Percentiles rank a stretch among this genome's conserved stretches.
These are phyloP conservation scores for Phania funesta DNA, from an alignment of 2,888 invertebrate genomes.

Conservation along the genomic window DNA sequence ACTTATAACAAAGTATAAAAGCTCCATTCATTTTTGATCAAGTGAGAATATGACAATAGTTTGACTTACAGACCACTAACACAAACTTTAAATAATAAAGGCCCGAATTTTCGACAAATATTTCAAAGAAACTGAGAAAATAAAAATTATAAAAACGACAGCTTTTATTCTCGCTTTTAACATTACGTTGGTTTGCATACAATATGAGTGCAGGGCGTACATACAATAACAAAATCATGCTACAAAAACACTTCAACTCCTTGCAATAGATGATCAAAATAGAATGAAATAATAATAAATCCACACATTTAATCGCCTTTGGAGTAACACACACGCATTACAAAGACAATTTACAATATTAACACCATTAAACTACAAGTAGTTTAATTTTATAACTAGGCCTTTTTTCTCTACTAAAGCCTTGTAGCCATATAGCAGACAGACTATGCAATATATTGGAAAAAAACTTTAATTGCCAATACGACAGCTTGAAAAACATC, in stretches of 20 bases:
- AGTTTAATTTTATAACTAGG: conserved; percentile 22
- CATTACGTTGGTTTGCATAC: not conserved
- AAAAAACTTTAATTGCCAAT: conserved; percentile 59
- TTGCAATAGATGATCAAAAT: conserved; percentile 31
- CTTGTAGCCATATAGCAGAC: conserved; percentile 35
- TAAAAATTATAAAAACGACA: too few species aligned
- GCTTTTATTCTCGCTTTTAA: too few species aligned
- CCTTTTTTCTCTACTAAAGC: not conserved
- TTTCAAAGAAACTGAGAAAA: too few species aligned
- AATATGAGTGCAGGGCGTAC: not conserved
- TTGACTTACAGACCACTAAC: too few species aligned
- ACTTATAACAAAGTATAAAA: too few species aligned
- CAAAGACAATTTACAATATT: conserved; percentile 42
- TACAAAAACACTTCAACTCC: not conserved
- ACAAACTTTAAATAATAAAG: too few species aligned
- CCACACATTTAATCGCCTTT: conserved; percentile 42
- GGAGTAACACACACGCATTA: conserved; percentile 60
- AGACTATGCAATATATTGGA: conserved; percentile 12
- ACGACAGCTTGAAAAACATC: conserved; percentile 44
- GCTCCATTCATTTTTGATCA: too few species aligned
- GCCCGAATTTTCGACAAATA: too few species aligned
- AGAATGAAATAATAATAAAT: conserved; percentile 31
- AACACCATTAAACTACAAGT: conserved; percentile 56
- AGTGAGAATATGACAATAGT: too few species aligned
- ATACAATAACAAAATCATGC: conserved; percentile 21